Base-by-base conservation (phyloP, 2,113 vertebrate species). In the Himantopus leucocephalus region DNA sequence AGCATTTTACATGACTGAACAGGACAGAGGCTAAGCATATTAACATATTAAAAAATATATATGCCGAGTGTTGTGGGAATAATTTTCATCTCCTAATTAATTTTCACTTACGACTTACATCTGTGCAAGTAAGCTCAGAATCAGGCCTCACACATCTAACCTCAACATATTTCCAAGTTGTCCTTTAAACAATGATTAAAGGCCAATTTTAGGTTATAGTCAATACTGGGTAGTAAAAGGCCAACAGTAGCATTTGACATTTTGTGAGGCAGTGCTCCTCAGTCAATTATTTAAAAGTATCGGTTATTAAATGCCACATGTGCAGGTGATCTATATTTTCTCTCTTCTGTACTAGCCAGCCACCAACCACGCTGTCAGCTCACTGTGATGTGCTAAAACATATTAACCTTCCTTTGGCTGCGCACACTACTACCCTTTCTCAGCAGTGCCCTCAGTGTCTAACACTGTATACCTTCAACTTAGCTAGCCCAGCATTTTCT, bases 171-270 rank as follows among this genome's bases (percentile, higher is more conserved):
- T 98, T 98, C 95, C 95, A 96, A 67, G 93, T 97, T 98, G 96
- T 98, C 98, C 98, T 98, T 98, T 98, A 96, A 98, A 94, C 96
- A 96, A 96, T 97, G 97, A 98, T 98, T 95, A 97, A 98, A 98
- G 97, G 94, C 96, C 94, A 95, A 79, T 98, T 98, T 98, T 93
- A 96, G 97, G 98, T 98, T 98, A 98, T 97, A 98, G 98, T 97
- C 94, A 97, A 98, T 98, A 97, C 90, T 47, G 90, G 88, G 80
- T 95, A 52, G 97, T 92, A 85, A 97, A 92, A 97, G 97, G 97
- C 98, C 97, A 97, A 37, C 18, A 74, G 73, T 7, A 97, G 93
- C 64, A 86, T 91, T 96, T 99, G 98, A 98, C 98, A 98, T 99
- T 98, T 98, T 97, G 97, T 96, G 97, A 95, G 76, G 66, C 90